phyloP scores from a whole-genome alignment of 1,140 invertebrate genomes.

The Leptestheria dahalacensis region DNA sequence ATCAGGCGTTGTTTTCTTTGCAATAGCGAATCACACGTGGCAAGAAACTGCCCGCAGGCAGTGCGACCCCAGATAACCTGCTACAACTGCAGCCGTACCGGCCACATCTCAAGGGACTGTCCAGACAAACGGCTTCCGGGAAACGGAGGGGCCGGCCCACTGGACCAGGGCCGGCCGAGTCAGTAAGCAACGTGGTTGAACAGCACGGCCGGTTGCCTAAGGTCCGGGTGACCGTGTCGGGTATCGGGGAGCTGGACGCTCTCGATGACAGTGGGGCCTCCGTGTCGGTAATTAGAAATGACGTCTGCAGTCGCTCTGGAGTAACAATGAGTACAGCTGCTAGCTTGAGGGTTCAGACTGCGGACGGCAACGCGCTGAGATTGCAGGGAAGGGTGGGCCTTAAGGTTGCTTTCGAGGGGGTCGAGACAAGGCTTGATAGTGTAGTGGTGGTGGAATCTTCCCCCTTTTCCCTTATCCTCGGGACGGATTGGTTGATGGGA shows the following conservation, averaged over 20 bases:
- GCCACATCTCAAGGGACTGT: slow-evolving; percentile 74
- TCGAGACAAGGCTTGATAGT: not conserved
- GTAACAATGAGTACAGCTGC: not conserved
- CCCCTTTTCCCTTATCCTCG: not conserved
- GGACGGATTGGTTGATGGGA: not conserved
- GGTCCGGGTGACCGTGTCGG: not conserved
- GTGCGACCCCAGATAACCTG: slow-evolving; percentile 32
- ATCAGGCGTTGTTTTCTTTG: too few species aligned
- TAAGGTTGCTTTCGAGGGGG: not conserved
- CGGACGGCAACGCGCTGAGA: not conserved
- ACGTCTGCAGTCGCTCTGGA: not conserved
- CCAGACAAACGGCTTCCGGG: slow-evolving; percentile 35
- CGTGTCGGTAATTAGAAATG: not conserved
- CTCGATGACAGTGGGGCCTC: not conserved
- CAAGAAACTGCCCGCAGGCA: not conserved
- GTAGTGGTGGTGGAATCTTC: not conserved
- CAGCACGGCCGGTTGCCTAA: not conserved
- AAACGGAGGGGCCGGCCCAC: slow-evolving; percentile 8
- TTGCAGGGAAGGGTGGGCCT: not conserved
- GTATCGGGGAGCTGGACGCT: not conserved
- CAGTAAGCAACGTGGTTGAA: too few species aligned
- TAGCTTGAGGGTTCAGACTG: not conserved
- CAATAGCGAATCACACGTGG: too few species aligned
- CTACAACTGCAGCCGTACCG: slow-evolving; percentile 75
- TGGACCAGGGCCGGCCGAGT: not conserved